Base-by-base conservation (phyloP, 2,797 vertebrate genomes). In the Triplophysa bombifrons region DNA sequence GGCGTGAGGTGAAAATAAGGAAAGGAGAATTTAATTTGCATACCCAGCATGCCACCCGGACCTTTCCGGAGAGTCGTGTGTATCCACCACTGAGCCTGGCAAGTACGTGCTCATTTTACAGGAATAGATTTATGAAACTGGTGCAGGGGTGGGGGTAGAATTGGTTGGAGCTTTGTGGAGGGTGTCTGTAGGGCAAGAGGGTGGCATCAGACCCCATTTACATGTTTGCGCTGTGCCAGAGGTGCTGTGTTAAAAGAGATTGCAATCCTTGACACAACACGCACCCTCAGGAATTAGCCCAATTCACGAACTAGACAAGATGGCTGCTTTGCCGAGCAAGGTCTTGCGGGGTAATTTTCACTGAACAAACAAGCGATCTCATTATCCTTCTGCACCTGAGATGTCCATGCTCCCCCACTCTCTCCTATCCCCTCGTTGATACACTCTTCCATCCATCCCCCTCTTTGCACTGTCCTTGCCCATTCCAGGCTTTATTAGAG, bases 301-400 rank as follows among this genome's bases (percentile, higher is more conserved):
- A 87, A 92, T 92, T 92, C 91, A 91, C 90, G 95, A 93, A 91
- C 80, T 66, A 95, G 94, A 93, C 92, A 92, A 95, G 93, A 96
- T 95, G 93, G 95, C 91, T 89, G 94, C 94, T 96, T 96, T 97
- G 95, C 96, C 94, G 94, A 92, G 91, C 93, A 86, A 90, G 74
- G 92, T 87, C 92, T 93, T 94, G 94, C 94, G 94, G 90, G 92
- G 94, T 93, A 93, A 94, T 91, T 93, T 91, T 92, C 91, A 91
- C 93, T 94, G 93, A 95, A 94, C 93, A 95, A 93, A 93, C 92
- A 92, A 92, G 92, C 90, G 94, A 94, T 89, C 95, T 97, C 96
- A 96, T 99, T 98, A 97, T 96, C 96, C 96, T 96, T 93, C 94
- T 95, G 95, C 96, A 98, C 96, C 96, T 97, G 96, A 96, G 96